Percentiles rank a stretch among this genome's conserved stretches.
These are phyloP conservation scores for Saimiri boliviensis DNA, from an alignment of 2,113 vertebrate species.

Conservation along the genomic window DNA sequence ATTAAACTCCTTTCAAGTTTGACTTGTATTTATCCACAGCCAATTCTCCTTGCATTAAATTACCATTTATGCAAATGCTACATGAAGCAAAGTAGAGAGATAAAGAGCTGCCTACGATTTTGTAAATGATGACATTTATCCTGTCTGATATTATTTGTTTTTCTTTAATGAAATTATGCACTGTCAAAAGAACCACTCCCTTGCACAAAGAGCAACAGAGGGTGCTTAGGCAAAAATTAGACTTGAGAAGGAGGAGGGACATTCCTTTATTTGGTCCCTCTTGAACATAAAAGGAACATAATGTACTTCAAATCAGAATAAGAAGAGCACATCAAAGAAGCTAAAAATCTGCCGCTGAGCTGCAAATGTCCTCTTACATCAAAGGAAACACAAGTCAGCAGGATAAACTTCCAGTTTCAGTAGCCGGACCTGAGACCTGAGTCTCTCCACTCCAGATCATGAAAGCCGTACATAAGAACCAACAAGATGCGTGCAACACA, in stretches of 20 bases:
- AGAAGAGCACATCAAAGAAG: conserved; percentile 34
- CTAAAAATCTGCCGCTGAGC: conserved; percentile 3
- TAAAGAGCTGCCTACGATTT: background rate
- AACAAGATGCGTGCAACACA: fast-evolving
- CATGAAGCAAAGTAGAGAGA: conserved; percentile 18
- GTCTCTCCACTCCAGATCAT: background rate
- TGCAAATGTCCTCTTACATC: conserved; percentile 1
- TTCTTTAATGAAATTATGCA: background rate
- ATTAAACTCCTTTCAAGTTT: conserved; percentile 15
- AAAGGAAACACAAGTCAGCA: conserved; percentile 35
- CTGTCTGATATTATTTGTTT: background rate
- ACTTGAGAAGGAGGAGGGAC: conserved; percentile 15
- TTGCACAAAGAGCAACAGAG: conserved; percentile 6
- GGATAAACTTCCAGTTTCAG: background rate
- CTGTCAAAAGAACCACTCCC: background rate
- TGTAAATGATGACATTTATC: background rate
- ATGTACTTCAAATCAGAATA: background rate
- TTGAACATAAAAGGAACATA: conserved; percentile 1
- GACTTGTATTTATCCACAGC: background rate
- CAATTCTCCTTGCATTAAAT: conserved; percentile 12
- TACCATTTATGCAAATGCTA: conserved; percentile 45
- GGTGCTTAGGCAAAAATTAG: conserved; percentile 47
- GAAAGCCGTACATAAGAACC: background rate
- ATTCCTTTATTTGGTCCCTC: conserved; percentile 17
- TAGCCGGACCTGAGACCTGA: background rate